Percentiles rank a stretch among this genome's conserved stretches.
These are phyloP conservation scores for Sialis lutaria DNA, from an alignment of 2,888 invertebrate species.

Conservation along the genomic window DNA sequence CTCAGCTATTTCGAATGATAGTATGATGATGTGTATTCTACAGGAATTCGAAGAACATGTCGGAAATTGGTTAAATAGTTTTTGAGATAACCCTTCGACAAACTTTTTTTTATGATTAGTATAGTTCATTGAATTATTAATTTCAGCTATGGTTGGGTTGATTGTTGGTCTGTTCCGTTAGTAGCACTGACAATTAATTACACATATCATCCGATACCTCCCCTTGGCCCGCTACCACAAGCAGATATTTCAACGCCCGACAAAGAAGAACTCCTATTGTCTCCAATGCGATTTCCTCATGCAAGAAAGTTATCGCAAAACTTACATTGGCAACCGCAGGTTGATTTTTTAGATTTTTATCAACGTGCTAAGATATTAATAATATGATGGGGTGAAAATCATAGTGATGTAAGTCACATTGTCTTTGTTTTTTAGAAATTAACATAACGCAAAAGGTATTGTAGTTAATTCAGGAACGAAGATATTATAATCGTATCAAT, in stretches of 20 bases:
- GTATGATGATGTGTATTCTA: no score
- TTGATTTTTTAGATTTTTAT: not conserved
- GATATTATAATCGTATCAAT: no score
- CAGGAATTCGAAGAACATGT: not conserved
- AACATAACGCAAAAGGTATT: no score
- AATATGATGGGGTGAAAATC: no score
- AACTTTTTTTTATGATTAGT: not conserved
- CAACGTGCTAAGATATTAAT: no score
- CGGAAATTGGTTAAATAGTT: not conserved
- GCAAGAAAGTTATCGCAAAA: conserved; percentile 27
- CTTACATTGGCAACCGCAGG: conserved; percentile 1
- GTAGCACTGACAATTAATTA: conserved; percentile 83
- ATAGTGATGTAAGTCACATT: no score
- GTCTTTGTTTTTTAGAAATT: no score
- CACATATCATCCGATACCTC: conserved; percentile 82
- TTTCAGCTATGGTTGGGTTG: conserved; percentile 64
- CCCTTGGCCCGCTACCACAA: conserved; percentile 72
- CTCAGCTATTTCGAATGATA: no score
- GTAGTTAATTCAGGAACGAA: no score
- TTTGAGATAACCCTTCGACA: not conserved
- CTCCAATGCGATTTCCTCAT: conserved; percentile 80
- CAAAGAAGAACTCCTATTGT: conserved; percentile 80
- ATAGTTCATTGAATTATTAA: conserved; percentile 5
- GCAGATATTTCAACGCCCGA: conserved; percentile 88
- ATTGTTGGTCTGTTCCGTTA: conserved; percentile 92